phyloP scores from a whole-genome alignment of 1,140 invertebrate species.

The Atopsyche davidsoni region DNA sequence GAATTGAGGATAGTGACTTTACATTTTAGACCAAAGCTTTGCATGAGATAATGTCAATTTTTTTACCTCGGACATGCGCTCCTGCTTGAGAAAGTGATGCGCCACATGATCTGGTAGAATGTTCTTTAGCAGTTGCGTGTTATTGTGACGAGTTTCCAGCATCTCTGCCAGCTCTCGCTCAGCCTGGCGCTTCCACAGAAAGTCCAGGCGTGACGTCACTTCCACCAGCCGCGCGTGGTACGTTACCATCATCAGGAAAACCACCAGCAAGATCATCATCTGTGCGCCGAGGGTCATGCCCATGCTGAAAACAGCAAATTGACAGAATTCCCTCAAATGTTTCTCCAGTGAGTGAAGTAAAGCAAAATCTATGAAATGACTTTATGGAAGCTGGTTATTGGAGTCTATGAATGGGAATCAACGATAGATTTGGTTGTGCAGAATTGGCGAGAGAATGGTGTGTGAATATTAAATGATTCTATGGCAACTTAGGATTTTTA shows the following conservation, averaged over 20 bases:
- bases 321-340: too few species aligned
- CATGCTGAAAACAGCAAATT: slow-evolving; percentile 35
- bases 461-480: too few species aligned
- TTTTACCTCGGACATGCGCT: slow-evolving; percentile 63
- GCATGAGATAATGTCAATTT: neutral
- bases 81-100: slow-evolving; percentile 81
- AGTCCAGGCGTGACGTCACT: slow-evolving; percentile 84
- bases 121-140: slow-evolving; percentile 81
- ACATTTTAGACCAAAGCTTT: neutral
- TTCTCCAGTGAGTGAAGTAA: too few species aligned
- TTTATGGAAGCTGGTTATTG: too few species aligned
- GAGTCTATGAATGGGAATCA: too few species aligned
- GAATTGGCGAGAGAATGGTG: too few species aligned
- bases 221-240: slow-evolving; percentile 89
- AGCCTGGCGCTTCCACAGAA: slow-evolving; percentile 92
- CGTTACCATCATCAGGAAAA: slow-evolving; percentile 81
- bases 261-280: slow-evolving; percentile 72
- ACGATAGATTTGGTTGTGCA: too few species aligned
- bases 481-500: too few species aligned
- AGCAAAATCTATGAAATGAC: too few species aligned
- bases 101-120: slow-evolving; percentile 96
- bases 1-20: too few species aligned
- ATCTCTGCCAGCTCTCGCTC: slow-evolving; percentile 87
- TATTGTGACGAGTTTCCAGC: slow-evolving; percentile 79
- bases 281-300: slow-evolving; percentile 64